These are phyloP conservation scores for Argyrosomus japonicus DNA, from an alignment of 2,113 vertebrate species.

Conservation along the genomic window DNA sequence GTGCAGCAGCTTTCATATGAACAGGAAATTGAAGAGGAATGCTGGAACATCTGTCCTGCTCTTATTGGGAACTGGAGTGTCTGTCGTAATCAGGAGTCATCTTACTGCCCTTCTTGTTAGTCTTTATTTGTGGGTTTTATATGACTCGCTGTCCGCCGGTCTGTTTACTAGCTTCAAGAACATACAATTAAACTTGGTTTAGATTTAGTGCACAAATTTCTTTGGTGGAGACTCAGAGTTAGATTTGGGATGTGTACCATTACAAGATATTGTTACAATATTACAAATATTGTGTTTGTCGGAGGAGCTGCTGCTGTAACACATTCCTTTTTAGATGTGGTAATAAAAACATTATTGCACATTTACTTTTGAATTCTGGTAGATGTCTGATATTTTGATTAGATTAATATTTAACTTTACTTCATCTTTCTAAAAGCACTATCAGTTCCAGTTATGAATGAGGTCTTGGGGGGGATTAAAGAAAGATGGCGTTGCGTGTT, in stretches of 20 bases:
- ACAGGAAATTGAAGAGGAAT: conserved; percentile 36
- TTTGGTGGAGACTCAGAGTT: background rate
- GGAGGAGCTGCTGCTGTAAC: background rate
- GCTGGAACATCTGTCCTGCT: conserved; percentile 36
- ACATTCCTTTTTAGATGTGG: background rate
- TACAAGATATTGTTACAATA: too few relatives aligned
- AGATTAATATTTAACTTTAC: background rate
- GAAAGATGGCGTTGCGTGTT: background rate
- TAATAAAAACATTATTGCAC: background rate
- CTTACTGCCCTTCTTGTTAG: background rate
- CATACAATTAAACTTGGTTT: background rate
- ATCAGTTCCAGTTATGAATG: background rate
- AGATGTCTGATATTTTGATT: background rate
- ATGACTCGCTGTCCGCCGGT: background rate
- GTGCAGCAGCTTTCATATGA: conserved; percentile 19
- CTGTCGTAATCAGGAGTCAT: background rate
- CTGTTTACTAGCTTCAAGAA: conserved; percentile 3
- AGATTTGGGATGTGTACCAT: background rate
- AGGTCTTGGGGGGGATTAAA: background rate
- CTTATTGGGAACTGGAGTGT: conserved; percentile 7
- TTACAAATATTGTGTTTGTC: too few relatives aligned
- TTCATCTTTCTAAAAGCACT: background rate
- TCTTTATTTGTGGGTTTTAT: conserved; percentile 6
- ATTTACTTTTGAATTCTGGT: background rate
- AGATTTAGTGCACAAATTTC: background rate